Percentiles rank a stretch among this genome's conserved stretches.
phyloP scores from a whole-genome alignment of 1,140 invertebrate species.

The Saccostrea glomerata region DNA sequence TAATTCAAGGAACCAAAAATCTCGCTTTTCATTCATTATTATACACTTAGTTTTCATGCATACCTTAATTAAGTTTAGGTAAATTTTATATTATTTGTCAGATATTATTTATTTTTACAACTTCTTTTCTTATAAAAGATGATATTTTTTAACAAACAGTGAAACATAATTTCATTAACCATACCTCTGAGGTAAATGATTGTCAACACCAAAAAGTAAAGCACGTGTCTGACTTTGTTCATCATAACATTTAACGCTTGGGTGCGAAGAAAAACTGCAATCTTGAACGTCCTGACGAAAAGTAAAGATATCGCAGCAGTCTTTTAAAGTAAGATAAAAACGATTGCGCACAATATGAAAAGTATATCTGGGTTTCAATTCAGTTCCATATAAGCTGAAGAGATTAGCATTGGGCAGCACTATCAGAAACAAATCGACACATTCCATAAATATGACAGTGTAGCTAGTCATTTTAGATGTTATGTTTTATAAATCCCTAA shows the following conservation, averaged over 20 bases:
- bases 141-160: no score
- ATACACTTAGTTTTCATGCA: no score
- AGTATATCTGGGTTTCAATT: not conserved
- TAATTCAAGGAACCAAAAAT: no score
- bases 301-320: not conserved
- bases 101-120: no score
- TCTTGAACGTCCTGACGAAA: not conserved
- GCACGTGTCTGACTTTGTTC: not conserved
- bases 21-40: no score
- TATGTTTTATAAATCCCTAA: not conserved
- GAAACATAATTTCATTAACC: no score
- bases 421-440: not conserved
- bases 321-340: not conserved
- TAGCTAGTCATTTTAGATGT: not conserved
- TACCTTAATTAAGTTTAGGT: no score
- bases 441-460: not conserved
- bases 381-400: not conserved
- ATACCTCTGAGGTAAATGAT: not conserved
- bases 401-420: slow-evolving; percentile 11
- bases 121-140: no score
- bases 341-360: not conserved
- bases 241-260: not conserved
- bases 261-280: not conserved
- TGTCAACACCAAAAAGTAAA: not conserved
- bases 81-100: no score